Percentiles rank a stretch among this genome's conserved stretches.
phyloP scores from a whole-genome alignment of 2,797 vertebrate genomes.

The Acanthurus leucopareius region DNA sequence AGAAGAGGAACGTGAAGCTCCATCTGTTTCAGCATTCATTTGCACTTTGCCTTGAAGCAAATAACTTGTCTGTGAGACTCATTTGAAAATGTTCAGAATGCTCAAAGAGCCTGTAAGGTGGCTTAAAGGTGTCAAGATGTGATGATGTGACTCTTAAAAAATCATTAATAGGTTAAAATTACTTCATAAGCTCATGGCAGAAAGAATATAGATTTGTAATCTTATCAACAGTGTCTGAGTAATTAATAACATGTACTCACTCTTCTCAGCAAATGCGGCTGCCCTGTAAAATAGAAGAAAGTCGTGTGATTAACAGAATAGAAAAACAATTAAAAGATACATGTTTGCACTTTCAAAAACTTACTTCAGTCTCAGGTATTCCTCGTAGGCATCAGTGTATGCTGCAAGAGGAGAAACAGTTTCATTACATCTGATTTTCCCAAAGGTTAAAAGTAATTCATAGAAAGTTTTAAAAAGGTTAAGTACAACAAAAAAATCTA shows the following conservation, averaged over 20 bases:
- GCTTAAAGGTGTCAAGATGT: no score
- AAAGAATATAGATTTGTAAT: no score
- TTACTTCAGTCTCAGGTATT: constrained; percentile 97
- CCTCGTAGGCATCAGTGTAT: constrained; percentile 93
- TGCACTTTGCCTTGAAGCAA: constrained; percentile 1
- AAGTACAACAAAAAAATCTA: not conserved
- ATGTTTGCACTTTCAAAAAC: constrained; percentile 49
- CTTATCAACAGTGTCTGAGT: not conserved
- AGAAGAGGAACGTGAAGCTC: constrained; percentile 5
- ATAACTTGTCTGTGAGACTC: not conserved
- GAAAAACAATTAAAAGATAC: not conserved
- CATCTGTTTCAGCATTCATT: not conserved
- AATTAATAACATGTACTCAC: constrained; percentile 87
- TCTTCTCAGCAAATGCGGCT: constrained; percentile 97
- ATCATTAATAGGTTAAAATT: not conserved
- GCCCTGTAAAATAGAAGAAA: constrained; percentile 83
- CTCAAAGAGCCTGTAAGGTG: not conserved
- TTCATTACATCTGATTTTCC: not conserved
- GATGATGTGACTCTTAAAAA: not conserved
- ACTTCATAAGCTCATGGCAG: no score
- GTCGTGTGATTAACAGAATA: not conserved
- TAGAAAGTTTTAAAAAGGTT: not conserved
- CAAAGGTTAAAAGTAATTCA: no score
- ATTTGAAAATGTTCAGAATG: not conserved
- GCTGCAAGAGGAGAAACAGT: constrained; percentile 79